Evolutionary conservation across 2,888 invertebrate genomes (phyloP).

Genomic region (Sesia apiformis): DNA sequence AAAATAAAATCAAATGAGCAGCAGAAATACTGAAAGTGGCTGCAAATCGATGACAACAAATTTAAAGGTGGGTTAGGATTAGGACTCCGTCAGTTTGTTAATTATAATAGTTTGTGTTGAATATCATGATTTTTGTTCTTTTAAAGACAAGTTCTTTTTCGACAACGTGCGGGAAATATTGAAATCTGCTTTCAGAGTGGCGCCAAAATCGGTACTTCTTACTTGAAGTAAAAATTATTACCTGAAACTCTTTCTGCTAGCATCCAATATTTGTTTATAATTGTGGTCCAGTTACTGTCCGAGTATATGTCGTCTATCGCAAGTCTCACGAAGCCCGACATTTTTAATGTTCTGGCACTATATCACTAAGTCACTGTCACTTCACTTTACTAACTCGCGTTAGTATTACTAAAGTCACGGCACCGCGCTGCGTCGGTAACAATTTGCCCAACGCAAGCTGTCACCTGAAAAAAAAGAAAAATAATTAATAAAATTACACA

Average conservation of each 20-base stretch:
- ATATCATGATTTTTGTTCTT: too few species aligned
- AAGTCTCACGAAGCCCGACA: slow-evolving; percentile 79
- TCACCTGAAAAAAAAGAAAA: slow-evolving; percentile 46
- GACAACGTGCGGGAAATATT: too few species aligned
- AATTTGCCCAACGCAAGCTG: slow-evolving; percentile 54
- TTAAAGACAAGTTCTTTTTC: too few species aligned
- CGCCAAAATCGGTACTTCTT: too few species aligned
- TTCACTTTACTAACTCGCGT: slow-evolving; percentile 26
- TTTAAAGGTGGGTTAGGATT: too few species aligned
- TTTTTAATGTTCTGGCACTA: slow-evolving; percentile 37
- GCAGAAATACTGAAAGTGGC: too few species aligned
- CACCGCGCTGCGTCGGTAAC: slow-evolving; percentile 30
- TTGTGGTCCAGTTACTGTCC: slow-evolving; percentile 77
- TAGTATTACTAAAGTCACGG: slow-evolving; percentile 17
- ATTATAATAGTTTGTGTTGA: too few species aligned
- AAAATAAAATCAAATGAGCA: too few species aligned
- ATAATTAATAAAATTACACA: slow-evolving; percentile 2
- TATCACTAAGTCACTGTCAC: slow-evolving; percentile 24
- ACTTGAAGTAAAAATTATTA: slow-evolving; percentile 31
- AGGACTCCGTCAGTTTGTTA: too few species aligned
- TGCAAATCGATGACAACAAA: too few species aligned
- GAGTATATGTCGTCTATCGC: slow-evolving; percentile 79
- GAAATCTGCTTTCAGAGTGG: too few species aligned
- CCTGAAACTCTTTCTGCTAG: slow-evolving; percentile 84
- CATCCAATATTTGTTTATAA: slow-evolving; percentile 81